Evolutionary conservation across 2,797 vertebrate species (phyloP).

Genomic region (Acomys russatus): DNA sequence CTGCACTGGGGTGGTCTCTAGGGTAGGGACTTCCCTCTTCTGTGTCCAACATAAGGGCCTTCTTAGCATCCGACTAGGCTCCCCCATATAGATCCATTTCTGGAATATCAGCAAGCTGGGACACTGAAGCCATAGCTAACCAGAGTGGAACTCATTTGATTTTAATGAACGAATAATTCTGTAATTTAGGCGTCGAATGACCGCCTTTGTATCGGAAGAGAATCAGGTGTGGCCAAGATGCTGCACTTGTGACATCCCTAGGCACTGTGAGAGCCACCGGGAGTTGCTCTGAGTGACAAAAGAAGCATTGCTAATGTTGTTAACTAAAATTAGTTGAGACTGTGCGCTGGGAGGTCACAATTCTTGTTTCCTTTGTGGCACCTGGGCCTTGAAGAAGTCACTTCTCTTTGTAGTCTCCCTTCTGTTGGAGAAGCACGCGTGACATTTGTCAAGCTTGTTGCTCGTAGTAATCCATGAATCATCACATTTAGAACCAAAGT

Average conservation of each 20-base stretch:
- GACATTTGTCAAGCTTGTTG: conserved; percentile 4
- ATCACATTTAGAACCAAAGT: conserved; percentile 14
- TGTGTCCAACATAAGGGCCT: background rate
- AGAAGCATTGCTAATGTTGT: background rate
- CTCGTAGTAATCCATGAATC: background rate
- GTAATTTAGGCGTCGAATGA: conserved; percentile 22
- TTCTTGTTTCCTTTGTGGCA: conserved; percentile 25
- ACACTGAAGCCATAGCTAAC: background rate
- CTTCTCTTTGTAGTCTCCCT: background rate
- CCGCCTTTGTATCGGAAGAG: background rate
- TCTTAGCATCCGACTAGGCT: background rate
- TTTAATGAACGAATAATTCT: conserved; percentile 51
- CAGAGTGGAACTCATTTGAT: background rate
- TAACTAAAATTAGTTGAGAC: conserved; percentile 29
- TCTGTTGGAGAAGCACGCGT: background rate
- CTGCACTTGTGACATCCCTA: background rate
- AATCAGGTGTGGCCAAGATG: background rate
- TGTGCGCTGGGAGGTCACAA: background rate
- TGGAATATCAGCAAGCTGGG: background rate
- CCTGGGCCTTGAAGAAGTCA: conserved; percentile 38
- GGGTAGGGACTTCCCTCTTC: background rate
- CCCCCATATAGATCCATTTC: background rate
- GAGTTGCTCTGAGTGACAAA: background rate
- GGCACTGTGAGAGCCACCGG: background rate
- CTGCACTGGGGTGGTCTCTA: background rate